A percentile compares a stretch with the other conserved stretches of the same genome.
phyloP scores from a whole-genome alignment of 2,888 invertebrate genomes.

The Melipona bicolor region DNA sequence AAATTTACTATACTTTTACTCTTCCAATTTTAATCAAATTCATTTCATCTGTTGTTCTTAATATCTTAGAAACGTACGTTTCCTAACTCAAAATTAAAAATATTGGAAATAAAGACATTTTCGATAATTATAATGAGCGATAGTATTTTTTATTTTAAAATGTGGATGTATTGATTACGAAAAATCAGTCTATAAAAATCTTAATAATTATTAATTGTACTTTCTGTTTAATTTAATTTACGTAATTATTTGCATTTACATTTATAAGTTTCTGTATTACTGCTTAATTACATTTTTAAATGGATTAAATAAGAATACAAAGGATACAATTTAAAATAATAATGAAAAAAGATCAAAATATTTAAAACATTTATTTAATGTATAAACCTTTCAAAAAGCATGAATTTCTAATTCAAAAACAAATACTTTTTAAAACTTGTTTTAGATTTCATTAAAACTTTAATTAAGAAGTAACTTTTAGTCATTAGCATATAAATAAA shows the following conservation, averaged over 20 bases:
- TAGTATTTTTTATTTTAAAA: conserved; percentile 16
- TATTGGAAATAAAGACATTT: neutral
- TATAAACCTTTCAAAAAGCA: too few species aligned
- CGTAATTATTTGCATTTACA: neutral
- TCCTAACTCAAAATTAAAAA: neutral
- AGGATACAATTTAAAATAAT: neutral
- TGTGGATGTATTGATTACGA: conserved; percentile 37
- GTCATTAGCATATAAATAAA: neutral
- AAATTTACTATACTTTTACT: neutral
- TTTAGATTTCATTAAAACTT: neutral
- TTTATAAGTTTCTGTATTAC: neutral
- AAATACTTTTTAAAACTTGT: neutral
- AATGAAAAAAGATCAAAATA: neutral
- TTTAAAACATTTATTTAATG: neutral
- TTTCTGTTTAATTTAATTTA: neutral
- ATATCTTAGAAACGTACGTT: neutral
- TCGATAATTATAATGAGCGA: neutral
- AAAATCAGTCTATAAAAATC: conserved; percentile 26
- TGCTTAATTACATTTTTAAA: neutral
- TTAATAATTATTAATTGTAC: conserved; percentile 1
- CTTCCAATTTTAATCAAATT: neutral
- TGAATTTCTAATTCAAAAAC: neutral
- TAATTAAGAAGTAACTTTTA: neutral
- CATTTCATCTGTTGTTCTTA: neutral
- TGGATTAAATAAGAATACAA: neutral